A percentile compares a stretch with the other conserved stretches of the same genome.
Evolutionary conservation across 2,888 invertebrate species (phyloP).

Genomic region (Brachyptera risi): DNA sequence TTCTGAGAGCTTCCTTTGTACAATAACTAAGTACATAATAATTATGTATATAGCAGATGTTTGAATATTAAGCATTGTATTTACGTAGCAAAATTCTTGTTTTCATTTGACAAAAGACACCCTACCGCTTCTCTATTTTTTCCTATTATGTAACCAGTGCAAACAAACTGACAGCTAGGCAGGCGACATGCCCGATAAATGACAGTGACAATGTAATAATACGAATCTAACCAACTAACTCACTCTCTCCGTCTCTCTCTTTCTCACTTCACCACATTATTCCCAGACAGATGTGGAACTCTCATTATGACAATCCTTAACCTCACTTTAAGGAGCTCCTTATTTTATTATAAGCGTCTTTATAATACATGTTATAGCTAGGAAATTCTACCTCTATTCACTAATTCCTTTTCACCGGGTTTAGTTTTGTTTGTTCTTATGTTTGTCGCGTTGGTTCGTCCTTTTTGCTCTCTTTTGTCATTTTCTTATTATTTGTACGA

Average conservation of each 20-base stretch:
- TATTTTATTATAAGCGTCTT: conserved; percentile 2
- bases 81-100: conserved; percentile 11
- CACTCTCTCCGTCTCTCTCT: neutral
- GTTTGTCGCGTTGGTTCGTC: conserved; percentile 13
- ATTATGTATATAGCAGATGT: conserved; percentile 11
- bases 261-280: neutral
- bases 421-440: conserved; percentile 6
- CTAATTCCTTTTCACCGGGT: conserved; percentile 17
- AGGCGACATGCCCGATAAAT: neutral
- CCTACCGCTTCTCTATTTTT: neutral
- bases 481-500: conserved; percentile 11
- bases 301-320: conserved; percentile 12
- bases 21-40: conserved; percentile 7
- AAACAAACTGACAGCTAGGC: conserved; percentile 16
- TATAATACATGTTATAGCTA: neutral
- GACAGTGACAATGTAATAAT: conserved; percentile 16
- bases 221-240: neutral
- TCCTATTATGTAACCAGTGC: neutral
- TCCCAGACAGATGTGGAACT: conserved; percentile 9
- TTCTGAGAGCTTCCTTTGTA: no score
- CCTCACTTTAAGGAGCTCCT: conserved; percentile 8
- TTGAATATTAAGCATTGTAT: neutral
- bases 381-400: conserved; percentile 14
- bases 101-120: conserved; percentile 8
- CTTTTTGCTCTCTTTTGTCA: conserved; percentile 22